Conservation (phyloP, 1,140 invertebrate species). For the Papilio dardanus region DNA sequence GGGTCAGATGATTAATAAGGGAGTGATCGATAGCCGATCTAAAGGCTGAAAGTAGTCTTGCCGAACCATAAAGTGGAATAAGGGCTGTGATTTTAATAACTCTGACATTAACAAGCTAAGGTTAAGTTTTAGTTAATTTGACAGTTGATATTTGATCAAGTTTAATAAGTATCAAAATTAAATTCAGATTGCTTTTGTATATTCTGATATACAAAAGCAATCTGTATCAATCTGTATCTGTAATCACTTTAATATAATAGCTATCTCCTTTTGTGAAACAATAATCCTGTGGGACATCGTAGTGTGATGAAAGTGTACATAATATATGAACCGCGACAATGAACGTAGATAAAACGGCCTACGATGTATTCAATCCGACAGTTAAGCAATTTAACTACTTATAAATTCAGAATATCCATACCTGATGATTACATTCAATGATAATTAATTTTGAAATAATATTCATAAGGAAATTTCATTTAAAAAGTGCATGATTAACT, state of each 20-base stretch:
- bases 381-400: not conserved
- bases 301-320: constrained; percentile 14
- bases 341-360: constrained; percentile 2
- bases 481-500: not conserved
- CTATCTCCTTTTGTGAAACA: constrained; percentile 8
- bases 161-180: not conserved
- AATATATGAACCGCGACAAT: not conserved
- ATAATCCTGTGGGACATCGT: constrained; percentile 6
- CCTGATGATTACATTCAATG: not conserved
- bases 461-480: not conserved
- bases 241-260: not conserved
- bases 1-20: no score
- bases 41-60: not conserved
- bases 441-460: not conserved
- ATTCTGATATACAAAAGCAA: no score
- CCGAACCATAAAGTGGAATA: no score
- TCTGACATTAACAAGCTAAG: not conserved
- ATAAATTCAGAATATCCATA: not conserved
- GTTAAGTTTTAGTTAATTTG: not conserved
- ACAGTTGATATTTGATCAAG: not conserved
- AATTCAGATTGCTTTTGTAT: not conserved
- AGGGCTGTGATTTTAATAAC: not conserved
- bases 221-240: no score
- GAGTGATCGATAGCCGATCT: not conserved
- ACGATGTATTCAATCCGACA: not conserved